Evolutionary conservation across 2,888 invertebrate genomes (phyloP).

Genomic region (Harpalus rufipes): DNA sequence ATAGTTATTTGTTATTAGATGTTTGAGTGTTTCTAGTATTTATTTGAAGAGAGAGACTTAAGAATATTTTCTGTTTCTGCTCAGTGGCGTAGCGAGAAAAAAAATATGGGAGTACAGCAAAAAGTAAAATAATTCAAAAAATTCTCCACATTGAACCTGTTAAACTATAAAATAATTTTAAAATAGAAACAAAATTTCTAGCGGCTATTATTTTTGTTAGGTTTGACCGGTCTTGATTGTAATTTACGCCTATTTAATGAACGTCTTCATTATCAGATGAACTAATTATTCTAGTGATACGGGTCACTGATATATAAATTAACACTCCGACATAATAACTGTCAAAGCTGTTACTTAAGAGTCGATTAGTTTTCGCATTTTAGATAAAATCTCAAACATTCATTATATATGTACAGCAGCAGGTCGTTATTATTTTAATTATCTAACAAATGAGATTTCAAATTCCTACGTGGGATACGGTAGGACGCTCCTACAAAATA

Average conservation of each 20-base stretch:
- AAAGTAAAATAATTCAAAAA: too few relatives aligned
- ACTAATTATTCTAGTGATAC: slow-evolving; percentile 57
- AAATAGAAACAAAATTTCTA: too few relatives aligned
- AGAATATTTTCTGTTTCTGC: neutral
- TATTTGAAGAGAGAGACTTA: slow-evolving; percentile 30
- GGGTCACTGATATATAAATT: slow-evolving; percentile 58
- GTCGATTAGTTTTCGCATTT: slow-evolving; percentile 20
- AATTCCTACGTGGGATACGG: slow-evolving; percentile 8
- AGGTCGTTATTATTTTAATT: slow-evolving; percentile 47
- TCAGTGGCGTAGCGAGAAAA: slow-evolving; percentile 2
- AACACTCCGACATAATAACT: slow-evolving; percentile 51
- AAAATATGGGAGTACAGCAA: too few relatives aligned
- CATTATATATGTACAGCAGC: neutral
- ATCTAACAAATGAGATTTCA: slow-evolving; percentile 36
- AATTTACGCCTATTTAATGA: slow-evolving; percentile 58
- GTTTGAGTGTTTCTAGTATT: slow-evolving; percentile 39
- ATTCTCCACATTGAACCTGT: too few relatives aligned
- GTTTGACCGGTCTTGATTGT: neutral
- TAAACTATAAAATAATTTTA: too few relatives aligned
- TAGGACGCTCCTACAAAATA: neutral
- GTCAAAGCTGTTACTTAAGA: slow-evolving; percentile 45
- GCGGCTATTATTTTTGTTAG: too few relatives aligned
- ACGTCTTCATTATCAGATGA: slow-evolving; percentile 55
- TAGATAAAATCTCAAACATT: slow-evolving; percentile 15
- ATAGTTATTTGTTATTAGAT: slow-evolving; percentile 45